These are phyloP conservation scores for Nansenia antarctica DNA, from an alignment of 2,113 vertebrate genomes.

Conservation along the genomic window DNA sequence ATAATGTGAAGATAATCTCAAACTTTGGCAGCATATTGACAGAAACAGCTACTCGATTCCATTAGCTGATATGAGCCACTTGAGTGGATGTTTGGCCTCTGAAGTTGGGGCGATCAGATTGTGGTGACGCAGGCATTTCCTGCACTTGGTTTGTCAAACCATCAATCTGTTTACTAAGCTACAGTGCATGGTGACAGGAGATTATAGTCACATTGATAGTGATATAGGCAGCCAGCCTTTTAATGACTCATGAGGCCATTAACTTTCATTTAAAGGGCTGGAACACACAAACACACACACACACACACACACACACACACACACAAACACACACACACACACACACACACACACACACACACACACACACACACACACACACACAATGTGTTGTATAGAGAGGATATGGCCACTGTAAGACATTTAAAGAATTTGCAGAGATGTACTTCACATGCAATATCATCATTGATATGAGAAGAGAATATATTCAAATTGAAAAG, in stretches of 20 bases:
- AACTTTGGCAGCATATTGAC: conserved; percentile 57
- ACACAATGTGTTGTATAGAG: not conserved
- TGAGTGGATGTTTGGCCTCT: conserved; percentile 41
- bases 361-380: conserved; percentile 23
- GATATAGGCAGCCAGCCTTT: conserved; percentile 47
- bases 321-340: no score
- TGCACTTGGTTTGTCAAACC: conserved; percentile 49
- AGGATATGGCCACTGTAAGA: not conserved
- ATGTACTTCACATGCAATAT: not conserved
- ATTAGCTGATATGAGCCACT: conserved; percentile 68
- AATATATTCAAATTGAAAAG: no score
- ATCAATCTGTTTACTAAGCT: conserved; percentile 36
- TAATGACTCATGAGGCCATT: conserved; percentile 44
- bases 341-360: not conserved
- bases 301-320: not conserved
- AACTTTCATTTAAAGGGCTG: conserved; percentile 47
- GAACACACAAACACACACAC: conserved; percentile 10
- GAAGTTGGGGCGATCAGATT: conserved; percentile 58
- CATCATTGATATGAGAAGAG: no score
- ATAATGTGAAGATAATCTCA: conserved; percentile 47
- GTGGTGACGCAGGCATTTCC: conserved; percentile 48
- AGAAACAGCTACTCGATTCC: conserved; percentile 57
- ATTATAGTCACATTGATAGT: conserved; percentile 42
- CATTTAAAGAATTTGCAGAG: not conserved
- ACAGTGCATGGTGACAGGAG: conserved; percentile 39